phyloP scores from a whole-genome alignment of 2,113 vertebrate genomes.

The Pipa parva region DNA sequence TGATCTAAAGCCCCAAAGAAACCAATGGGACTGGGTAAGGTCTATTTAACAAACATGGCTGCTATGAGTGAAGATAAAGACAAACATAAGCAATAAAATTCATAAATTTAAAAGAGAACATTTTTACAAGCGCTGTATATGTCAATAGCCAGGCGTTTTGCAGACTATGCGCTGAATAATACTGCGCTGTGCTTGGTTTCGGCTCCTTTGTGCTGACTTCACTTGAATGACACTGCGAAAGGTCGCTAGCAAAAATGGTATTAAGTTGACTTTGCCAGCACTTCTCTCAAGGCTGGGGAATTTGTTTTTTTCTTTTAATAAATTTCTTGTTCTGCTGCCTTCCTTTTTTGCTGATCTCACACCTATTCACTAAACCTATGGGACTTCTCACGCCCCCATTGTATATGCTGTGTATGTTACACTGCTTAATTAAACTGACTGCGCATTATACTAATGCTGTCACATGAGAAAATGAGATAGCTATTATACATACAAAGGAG shows the following conservation, averaged over 20 bases:
- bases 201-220: not conserved
- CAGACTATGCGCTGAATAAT: too few species aligned
- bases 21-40: too few species aligned
- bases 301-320: not conserved
- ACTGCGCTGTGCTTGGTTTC: not conserved
- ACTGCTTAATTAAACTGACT: not conserved
- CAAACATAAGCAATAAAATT: too few species aligned
- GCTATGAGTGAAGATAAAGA: too few species aligned
- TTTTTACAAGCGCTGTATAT: too few species aligned
- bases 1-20: too few species aligned
- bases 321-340: not conserved
- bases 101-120: too few species aligned
- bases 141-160: too few species aligned
- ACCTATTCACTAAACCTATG: not conserved
- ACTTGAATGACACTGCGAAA: not conserved
- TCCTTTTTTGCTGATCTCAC: conserved; percentile 8
- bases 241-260: not conserved
- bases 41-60: too few species aligned
- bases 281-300: not conserved
- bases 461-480: too few species aligned
- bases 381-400: not conserved
- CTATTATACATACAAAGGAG: too few species aligned
- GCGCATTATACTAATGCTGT: not conserved
- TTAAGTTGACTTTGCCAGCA: not conserved
- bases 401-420: not conserved